phyloP scores from a whole-genome alignment of 2,113 vertebrate species.

The Podocnemis expansa region DNA sequence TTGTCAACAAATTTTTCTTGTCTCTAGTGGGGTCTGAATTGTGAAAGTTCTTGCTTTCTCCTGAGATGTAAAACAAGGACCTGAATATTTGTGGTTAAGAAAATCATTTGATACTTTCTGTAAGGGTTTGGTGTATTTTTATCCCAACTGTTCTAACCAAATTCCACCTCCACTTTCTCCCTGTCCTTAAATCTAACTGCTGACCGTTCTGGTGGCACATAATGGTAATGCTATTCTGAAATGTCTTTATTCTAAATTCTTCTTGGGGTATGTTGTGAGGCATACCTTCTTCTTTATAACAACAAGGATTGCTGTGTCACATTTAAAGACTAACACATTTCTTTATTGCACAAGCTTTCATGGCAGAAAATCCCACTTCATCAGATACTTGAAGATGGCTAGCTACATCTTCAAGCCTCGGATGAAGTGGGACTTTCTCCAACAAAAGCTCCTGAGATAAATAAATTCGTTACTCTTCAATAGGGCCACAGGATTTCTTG shows the following conservation, averaged over 20 bases:
- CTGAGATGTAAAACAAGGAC: background rate
- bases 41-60: background rate
- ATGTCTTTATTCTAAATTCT: background rate
- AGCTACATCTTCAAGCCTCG: too few species aligned
- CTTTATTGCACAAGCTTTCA: too few species aligned
- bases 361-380: too few species aligned
- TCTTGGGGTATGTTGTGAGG: background rate
- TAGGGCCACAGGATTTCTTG: too few species aligned
- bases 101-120: background rate
- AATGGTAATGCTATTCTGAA: background rate
- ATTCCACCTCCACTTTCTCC: background rate
- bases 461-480: too few species aligned
- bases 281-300: too few species aligned
- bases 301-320: too few species aligned
- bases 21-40: background rate
- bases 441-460: too few species aligned
- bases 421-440: too few species aligned
- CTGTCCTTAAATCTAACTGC: background rate
- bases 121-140: background rate
- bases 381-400: too few species aligned
- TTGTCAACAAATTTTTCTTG: background rate
- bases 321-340: too few species aligned
- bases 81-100: background rate
- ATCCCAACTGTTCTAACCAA: background rate
- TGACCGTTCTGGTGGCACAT: background rate